Evolutionary conservation across 92 coral and sea anemone species (phyloP), one percentile per base, ranked within the genome.

Genomic region (Phymanthus crucifer): DNA sequence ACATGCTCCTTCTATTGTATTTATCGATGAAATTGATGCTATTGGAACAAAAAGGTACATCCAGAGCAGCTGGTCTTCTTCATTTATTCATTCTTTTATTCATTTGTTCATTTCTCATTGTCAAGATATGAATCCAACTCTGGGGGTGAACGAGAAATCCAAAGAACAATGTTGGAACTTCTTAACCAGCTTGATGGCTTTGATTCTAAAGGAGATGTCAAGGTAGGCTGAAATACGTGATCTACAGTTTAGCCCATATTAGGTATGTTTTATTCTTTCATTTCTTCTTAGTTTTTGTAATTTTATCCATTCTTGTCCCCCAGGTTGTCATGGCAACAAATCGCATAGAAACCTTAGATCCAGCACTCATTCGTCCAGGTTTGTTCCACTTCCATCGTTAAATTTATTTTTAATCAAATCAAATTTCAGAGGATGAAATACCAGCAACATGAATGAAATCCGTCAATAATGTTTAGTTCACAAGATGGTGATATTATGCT

Each of bases 61-160:
- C 1, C 5, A 38, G 43, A 38, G 40, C 1, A 4, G 43, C 5
- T 10, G 10, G 43, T 38, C 16, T 23, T 7, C 37, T 4, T 26
- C 14, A 8, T n/a, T 13, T 6, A 11, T 31, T 56, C 34, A n/a
- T 24, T 47, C 3, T 0, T n/a, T 26, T 11, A 52, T 74, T 74
- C 36, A 11, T 74, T 13, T 16, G 19, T 46, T 21, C 2, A 19
- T 37, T 23, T 12, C 21, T 73, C 40, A 23, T 83, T 9, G 81
- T 29, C 4, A 61, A 95, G 98, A 75, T 95, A 95, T 66, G 97
- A 95, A 71, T 95, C 98, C 27, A 95, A 95, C 68, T 95, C 99
- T 0, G 99, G 99, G 6, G 99, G 99, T n/a, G 99, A 95, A 75
- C 86, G 99, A 37, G 99, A 95, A 79, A 95, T 95, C 66, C 99